Evolutionary conservation across 1,140 invertebrate species (phyloP).

Genomic region (Formica selysi): DNA sequence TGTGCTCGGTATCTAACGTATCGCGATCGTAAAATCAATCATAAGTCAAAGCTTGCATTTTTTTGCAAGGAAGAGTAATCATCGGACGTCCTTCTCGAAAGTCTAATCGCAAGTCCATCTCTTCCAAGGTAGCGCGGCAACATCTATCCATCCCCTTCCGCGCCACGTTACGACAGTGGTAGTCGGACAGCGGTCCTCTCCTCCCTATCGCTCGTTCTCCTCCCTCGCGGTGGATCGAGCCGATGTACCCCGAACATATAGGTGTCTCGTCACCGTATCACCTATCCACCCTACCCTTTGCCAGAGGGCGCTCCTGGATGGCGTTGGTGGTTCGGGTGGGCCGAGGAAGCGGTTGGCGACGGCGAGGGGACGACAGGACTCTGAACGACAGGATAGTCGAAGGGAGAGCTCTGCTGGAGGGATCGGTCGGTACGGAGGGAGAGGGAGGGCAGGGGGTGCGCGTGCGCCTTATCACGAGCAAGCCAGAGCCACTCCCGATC

Average conservation of each 20-base stretch:
- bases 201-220: conserved; percentile 61
- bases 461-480: conserved; percentile 72
- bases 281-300: conserved; percentile 72
- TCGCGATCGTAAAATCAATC: not conserved
- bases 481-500: conserved; percentile 80
- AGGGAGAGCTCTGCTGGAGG: conserved; percentile 50
- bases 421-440: conserved; percentile 56
- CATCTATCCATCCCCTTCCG: conserved; percentile 72
- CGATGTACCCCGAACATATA: conserved; percentile 73
- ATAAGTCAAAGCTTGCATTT: not conserved
- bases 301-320: conserved; percentile 67
- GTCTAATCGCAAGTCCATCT: conserved; percentile 51
- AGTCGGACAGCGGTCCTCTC: conserved; percentile 52
- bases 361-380: conserved; percentile 58
- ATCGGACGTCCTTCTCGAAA: conserved; percentile 44
- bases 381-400: conserved; percentile 61
- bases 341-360: conserved; percentile 34
- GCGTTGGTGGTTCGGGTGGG: conserved; percentile 66
- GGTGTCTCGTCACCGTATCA: conserved; percentile 76
- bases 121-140: conserved; percentile 57
- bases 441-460: conserved; percentile 67
- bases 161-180: conserved; percentile 63
- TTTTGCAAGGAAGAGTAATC: not conserved
- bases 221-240: conserved; percentile 63
- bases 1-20: not conserved